Conservation (phyloP, 2,113 vertebrate species). For the Podocnemis expansa region DNA sequence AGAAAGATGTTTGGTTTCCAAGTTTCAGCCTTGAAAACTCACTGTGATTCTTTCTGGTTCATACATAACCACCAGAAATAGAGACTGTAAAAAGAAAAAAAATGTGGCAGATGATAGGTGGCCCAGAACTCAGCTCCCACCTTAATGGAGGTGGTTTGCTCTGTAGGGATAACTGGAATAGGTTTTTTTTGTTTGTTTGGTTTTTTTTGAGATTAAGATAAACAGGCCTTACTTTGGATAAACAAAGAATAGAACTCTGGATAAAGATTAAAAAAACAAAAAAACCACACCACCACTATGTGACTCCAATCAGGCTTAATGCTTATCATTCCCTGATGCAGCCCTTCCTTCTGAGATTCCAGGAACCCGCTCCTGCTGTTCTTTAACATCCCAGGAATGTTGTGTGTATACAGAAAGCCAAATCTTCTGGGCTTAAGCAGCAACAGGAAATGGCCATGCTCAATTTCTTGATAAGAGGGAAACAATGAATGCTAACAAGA, state of each 20-base stretch:
- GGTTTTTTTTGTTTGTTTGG: no score
- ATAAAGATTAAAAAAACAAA: not conserved
- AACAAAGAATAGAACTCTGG: not conserved
- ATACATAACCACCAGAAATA: accelerated
- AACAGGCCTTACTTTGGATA: not conserved
- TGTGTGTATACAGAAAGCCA: conserved; percentile 8
- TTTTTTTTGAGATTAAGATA: not conserved
- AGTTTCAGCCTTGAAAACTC: not conserved
- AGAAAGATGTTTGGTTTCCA: not conserved
- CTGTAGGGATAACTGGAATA: not conserved
- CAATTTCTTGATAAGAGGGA: not conserved
- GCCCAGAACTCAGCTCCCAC: not conserved
- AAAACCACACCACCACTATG: not conserved
- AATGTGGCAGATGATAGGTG: accelerated
- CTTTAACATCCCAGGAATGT: not conserved
- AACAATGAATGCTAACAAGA: not conserved
- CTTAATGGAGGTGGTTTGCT: accelerated
- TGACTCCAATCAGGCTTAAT: not conserved
- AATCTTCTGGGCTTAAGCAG: not conserved
- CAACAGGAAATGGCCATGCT: not conserved
- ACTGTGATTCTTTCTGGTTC: not conserved
- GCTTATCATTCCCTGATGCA: not conserved
- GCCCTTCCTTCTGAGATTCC: not conserved
- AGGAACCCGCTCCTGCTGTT: not conserved
- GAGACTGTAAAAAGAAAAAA: not conserved